These are phyloP conservation scores for Ips nitidus DNA, from an alignment of 1,140 invertebrate genomes.

Conservation along the genomic window DNA sequence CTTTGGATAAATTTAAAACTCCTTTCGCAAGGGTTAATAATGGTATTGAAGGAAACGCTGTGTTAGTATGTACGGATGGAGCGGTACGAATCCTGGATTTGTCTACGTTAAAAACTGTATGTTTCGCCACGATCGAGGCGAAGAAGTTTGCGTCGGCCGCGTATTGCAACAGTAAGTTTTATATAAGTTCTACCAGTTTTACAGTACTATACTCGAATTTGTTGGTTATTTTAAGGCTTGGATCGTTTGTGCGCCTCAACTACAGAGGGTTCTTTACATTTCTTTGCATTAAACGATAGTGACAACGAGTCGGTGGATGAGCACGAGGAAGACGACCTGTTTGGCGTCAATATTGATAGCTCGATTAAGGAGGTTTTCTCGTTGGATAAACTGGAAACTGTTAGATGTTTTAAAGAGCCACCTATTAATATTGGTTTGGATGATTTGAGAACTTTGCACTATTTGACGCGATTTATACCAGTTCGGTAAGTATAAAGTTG, in stretches of 20 bases:
- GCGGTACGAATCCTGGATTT: slow-evolving; percentile 68
- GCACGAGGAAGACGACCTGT: slow-evolving; percentile 63
- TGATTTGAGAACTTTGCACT: slow-evolving; percentile 62
- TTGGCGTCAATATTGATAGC: slow-evolving; percentile 40
- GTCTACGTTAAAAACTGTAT: slow-evolving; percentile 62
- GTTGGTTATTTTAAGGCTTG: slow-evolving; percentile 57
- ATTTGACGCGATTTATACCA: slow-evolving; percentile 66
- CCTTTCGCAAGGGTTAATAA: slow-evolving; percentile 38
- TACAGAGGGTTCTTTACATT: slow-evolving; percentile 74
- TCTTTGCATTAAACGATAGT: slow-evolving; percentile 73
- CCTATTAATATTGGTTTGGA: slow-evolving; percentile 37
- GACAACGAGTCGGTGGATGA: slow-evolving; percentile 71
- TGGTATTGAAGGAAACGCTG: slow-evolving; percentile 52
- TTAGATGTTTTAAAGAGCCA: slow-evolving; percentile 48
- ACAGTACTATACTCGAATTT: background rate
- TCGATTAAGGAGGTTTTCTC: slow-evolving; percentile 37
- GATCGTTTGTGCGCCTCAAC: slow-evolving; percentile 84
- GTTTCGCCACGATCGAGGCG: slow-evolving; percentile 64
- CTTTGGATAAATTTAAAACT: slow-evolving; percentile 54
- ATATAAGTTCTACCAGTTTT: slow-evolving; percentile 1
- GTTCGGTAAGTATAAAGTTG: slow-evolving; percentile 51
- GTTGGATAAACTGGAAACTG: slow-evolving; percentile 40
- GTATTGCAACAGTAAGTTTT: slow-evolving; percentile 70
- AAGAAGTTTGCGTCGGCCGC: slow-evolving; percentile 72
- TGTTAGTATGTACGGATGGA: slow-evolving; percentile 69